Conservation (phyloP, 30 jellyfish, hydroid and myxozoan genomes). For the Morbakka virulenta region DNA sequence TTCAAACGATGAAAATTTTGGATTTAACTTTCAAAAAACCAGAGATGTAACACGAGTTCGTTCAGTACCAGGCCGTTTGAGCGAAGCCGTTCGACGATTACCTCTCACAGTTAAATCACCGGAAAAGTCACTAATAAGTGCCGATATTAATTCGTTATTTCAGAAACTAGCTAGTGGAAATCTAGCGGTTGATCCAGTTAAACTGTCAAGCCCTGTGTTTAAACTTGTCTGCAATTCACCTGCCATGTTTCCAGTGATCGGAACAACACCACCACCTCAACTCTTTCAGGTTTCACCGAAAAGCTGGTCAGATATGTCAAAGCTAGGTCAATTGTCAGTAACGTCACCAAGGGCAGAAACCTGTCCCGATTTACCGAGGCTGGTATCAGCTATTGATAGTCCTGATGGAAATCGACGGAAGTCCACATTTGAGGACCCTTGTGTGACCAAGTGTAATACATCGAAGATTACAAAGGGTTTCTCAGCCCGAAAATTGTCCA, state of each 20-base stretch:
- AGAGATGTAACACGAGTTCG: constrained; percentile 52
- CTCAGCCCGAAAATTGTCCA: neutral
- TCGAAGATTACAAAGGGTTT: constrained; percentile 63
- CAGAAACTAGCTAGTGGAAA: constrained; percentile 67
- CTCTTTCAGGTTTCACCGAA: constrained; percentile 64
- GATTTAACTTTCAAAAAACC: too few relatives aligned
- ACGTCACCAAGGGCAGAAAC: constrained; percentile 51
- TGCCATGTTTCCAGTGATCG: constrained; percentile 67
- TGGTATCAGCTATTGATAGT: neutral
- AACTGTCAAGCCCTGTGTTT: constrained; percentile 83
- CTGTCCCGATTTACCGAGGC: constrained; percentile 18
- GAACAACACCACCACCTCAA: constrained; percentile 86
- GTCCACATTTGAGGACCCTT: too few relatives aligned
- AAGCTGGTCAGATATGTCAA: constrained; percentile 69
- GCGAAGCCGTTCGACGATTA: constrained; percentile 71
- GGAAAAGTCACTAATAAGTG: constrained; percentile 25
- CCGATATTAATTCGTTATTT: constrained; percentile 54
- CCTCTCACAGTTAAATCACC: constrained; percentile 56
- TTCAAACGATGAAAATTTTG: too few relatives aligned
- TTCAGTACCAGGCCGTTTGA: constrained; percentile 83
- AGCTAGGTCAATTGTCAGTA: constrained; percentile 43
- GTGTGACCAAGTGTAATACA: constrained; percentile 53
- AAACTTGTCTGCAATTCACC: constrained; percentile 47
- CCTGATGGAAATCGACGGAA: neutral
- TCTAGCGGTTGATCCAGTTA: constrained; percentile 58